Evolutionary conservation across 2,888 invertebrate species (phyloP), one percentile per base, ranked within the genome.

Genomic region (Melanophora roralis): DNA sequence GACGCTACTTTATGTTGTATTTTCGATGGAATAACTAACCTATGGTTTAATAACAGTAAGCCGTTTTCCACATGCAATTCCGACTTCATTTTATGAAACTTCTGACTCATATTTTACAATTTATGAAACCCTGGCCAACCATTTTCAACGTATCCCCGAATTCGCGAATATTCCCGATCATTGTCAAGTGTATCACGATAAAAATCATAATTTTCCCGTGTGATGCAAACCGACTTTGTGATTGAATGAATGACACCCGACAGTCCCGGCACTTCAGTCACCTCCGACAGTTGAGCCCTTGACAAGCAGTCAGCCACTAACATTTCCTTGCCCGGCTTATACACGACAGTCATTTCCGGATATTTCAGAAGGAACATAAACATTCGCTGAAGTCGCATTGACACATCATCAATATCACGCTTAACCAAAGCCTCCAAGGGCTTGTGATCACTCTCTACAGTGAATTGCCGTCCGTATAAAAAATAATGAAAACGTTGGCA

Each of bases 381-480:
- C 64, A 85, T 60, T 69, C 83, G 76, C 75, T 84, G 85, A 12
- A 85, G 60, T 16, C 68, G 57, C 5, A 23, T 12, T 1, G 59
- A 59, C 0, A 60, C 60, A 43, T 71, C 84, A 75, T 85, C 83
- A 40, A 85, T 55, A 21, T 69, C 27, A 55, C 83, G 84, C 68
- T 85, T 85, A 49, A 85, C 73, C 57, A 86, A 80, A 11, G 77
- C 51, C 23, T 85, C 84, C 38, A 87, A 59, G 12, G 86, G 86
- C 60, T 88, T 88, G 67, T 88, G 86, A 78, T 88, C 79, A 21
- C 62, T 71, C 23, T 79, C 49, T 2, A 80, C 77, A 1, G 36
- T 40, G 27, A 80, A 78, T 21, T 74, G 49, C 8, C 69, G 40
- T 1, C 64, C 62, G 62, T 73, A 74, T 21, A 68, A 85, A 51